These are phyloP conservation scores for Callinectes sapidus DNA, from an alignment of 2,888 invertebrate species.

Conservation along the genomic window DNA sequence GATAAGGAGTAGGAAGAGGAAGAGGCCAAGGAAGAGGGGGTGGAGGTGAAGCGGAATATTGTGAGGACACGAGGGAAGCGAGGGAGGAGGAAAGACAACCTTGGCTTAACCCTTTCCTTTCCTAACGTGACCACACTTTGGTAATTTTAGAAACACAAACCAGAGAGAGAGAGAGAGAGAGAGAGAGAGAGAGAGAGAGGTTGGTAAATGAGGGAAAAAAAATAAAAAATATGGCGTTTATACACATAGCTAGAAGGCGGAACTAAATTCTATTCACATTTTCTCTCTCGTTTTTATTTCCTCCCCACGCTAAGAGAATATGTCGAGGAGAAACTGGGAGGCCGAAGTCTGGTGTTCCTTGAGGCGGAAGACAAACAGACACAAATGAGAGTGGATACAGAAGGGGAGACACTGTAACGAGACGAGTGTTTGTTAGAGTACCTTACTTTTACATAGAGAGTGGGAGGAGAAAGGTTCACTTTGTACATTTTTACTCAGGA, in stretches of 20 bases:
- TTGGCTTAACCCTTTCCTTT: not conserved
- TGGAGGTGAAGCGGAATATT: not conserved
- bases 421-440: too few relatives aligned
- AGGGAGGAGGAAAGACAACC: not conserved
- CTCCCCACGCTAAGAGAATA: not conserved
- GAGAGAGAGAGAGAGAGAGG: conserved; percentile 43
- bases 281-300: not conserved
- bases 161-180: conserved; percentile 41
- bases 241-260: not conserved
- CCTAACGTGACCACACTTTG: not conserved
- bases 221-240: not conserved
- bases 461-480: too few relatives aligned
- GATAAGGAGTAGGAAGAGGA: not conserved
- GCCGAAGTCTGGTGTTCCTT: too few relatives aligned
- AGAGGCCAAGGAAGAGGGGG: not conserved
- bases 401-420: too few relatives aligned
- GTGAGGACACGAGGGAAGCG: not conserved
- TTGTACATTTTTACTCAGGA: too few relatives aligned
- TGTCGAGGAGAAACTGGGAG: too few relatives aligned
- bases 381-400: too few relatives aligned
- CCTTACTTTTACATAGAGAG: too few relatives aligned
- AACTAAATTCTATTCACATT: not conserved
- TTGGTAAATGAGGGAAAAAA: not conserved
- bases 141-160: not conserved
- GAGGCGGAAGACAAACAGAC: too few relatives aligned